Base-by-base conservation (phyloP, 2,797 vertebrate genomes). In the Lutjanus argentimaculatus region DNA sequence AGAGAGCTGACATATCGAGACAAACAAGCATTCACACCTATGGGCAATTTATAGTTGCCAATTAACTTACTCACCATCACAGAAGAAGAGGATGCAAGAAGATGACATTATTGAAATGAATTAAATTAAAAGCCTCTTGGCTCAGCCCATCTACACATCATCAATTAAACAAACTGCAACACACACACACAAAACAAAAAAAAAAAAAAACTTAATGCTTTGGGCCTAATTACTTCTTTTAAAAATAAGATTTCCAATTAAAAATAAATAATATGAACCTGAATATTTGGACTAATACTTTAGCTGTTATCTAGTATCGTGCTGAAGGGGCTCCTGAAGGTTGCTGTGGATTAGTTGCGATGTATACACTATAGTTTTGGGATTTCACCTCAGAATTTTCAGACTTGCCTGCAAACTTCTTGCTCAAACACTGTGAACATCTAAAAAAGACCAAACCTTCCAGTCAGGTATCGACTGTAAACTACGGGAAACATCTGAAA, bases 401-500 rank as follows among this genome's bases (percentile, higher is more conserved):
- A 48, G 7, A 65, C 40, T n/a, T 30, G 52, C 62, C 30, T 40
- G 36, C 22, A 70, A 48, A 55, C 52, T 14, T 52, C 42, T 72
- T 36, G 6, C 9, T 68, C 63, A 62, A 65, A 79, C 51, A 46
- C 42, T 42, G 7, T n/a, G 36, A 82, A 81, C 61, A 70, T 74
- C 46, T 46, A 4, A 14, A 55, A 70, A 36, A 17, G 46, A 79
- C 4, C 42, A 22, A 70, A 72, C 59, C 58, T 43, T 72, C 16
- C 30, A 70, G 75, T 16, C 11, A 6, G 52, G 49, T 43, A 77
- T 72, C 2, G 59, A 77, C 58, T 78, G 30, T 46, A 59, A 80
- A 72, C 30, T 16, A 45, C 57, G 69, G 73, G 75, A 75, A 83
- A 74, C 79, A 66, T 48, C 74, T 66, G 53, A 84, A 65, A 8